Base-by-base conservation (phyloP, 2,888 invertebrate species). In the Callimorpha dominula region DNA sequence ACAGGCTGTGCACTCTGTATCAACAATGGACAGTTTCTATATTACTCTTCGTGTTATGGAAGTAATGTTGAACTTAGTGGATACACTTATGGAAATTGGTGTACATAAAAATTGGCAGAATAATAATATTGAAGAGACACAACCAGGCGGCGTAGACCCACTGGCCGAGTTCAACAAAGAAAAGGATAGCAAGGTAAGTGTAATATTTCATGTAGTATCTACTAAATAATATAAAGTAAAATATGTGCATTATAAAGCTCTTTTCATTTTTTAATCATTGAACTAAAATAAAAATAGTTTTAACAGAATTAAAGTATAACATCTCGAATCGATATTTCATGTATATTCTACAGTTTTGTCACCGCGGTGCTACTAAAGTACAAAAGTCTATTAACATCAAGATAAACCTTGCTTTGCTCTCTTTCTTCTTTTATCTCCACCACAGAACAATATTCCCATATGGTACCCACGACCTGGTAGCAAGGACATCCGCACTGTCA, bases 31-130 rank as follows among this genome's bases (percentile, higher is more conserved):
- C 87, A 97, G 97, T 78, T 97, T 97, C 76, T 97, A 97, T 85
- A 98, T 98, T 86, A 98, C 98, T 0, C 95, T 99, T 42, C 96
- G 99, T 43, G 98, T 99, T 4, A 98, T 99, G 91, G 99, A 99
- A 92, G 98, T 98, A 3, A 98, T 99, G 86, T 93, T 99, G 31
- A 99, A 99, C 90, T 96, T 99, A 71, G 97, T 99, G 8, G 99
- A 99, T 88, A 97, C 99, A 0, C 93, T 99, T 2, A 97, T 99
- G 94, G 99, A 99, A 86, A 97, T 99, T 91, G 98, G 98, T 0
- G 97, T 99, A 0, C 94, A 98, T 77, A 98, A 97, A 85, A 94
- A 93, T 81, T 96, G 95, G 94, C 91, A 93, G 72, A 88, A 83
- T 4, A 88, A 87, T 72, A 85, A 84, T 40, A 74, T 83, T 4